Evolutionary conservation across 2,888 invertebrate genomes (phyloP).

Genomic region (Orchesellides sinensis): DNA sequence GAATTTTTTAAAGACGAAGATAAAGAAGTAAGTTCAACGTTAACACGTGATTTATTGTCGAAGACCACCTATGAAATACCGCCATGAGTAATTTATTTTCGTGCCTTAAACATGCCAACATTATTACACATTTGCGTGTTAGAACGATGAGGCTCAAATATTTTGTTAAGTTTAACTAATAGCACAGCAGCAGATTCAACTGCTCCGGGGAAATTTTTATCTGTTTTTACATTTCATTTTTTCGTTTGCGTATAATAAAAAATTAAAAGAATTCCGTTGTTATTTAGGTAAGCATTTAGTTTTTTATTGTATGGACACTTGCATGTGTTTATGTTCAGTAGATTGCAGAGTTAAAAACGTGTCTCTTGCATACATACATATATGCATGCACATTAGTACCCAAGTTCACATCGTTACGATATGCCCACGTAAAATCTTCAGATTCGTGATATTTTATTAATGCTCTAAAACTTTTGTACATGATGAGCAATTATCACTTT

Average conservation of each 20-base stretch:
- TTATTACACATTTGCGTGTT: neutral
- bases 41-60: slow-evolving; percentile 27
- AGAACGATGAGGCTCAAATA: neutral
- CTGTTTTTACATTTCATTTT: too few species aligned
- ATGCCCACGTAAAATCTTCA: too few species aligned
- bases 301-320: too few species aligned
- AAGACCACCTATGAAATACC: slow-evolving; percentile 36
- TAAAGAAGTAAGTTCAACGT: slow-evolving; percentile 1
- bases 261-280: too few species aligned
- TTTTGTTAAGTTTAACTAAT: neutral
- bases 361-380: too few species aligned
- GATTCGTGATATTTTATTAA: slow-evolving; percentile 6
- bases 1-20: neutral
- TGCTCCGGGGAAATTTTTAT: neutral
- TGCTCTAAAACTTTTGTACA: neutral
- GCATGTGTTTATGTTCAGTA: too few species aligned
- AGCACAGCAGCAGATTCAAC: neutral
- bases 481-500: slow-evolving; percentile 31
- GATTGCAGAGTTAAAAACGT: too few species aligned
- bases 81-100: slow-evolving; percentile 33
- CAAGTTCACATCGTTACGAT: too few species aligned
- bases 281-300: too few species aligned
- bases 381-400: too few species aligned
- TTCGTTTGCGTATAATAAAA: too few species aligned
- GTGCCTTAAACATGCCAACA: neutral